A percentile compares a stretch with the other conserved stretches of the same genome.
Conservation (phyloP, 1,140 invertebrate genomes). For the Limonius californicus region DNA sequence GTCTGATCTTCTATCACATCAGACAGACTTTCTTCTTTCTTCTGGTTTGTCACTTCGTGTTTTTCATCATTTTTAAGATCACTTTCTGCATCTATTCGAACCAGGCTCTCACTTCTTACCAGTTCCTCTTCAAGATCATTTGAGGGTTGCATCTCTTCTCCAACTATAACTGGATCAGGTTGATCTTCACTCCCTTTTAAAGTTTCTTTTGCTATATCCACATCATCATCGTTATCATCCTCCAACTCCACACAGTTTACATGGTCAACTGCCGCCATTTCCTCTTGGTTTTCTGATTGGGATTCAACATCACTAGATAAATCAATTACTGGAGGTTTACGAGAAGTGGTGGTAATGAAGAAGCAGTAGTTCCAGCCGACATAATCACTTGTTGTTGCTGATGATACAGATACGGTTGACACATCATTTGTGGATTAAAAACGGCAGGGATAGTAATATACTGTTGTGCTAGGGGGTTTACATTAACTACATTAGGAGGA, state of each 20-base stretch:
- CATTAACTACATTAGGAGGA: constrained; percentile 35
- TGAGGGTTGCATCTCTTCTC: too few species aligned
- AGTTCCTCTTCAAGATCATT: too few species aligned
- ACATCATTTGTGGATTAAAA: constrained; percentile 54
- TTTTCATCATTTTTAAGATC: not conserved
- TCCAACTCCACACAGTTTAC: too few species aligned
- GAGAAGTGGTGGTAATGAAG: constrained; percentile 21
- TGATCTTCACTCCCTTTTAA: too few species aligned
- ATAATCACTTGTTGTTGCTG: constrained; percentile 55
- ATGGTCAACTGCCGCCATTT: too few species aligned
- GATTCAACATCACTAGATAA: constrained; percentile 31
- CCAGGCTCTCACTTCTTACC: too few species aligned
- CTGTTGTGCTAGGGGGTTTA: constrained; percentile 51
- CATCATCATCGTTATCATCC: not conserved
- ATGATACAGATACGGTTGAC: constrained; percentile 54
- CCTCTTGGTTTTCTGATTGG: too few species aligned
- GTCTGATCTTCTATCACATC: not conserved
- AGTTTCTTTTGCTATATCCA: not conserved
- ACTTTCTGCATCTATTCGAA: not conserved
- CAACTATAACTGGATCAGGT: too few species aligned
- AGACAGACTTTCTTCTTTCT: not conserved
- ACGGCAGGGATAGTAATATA: constrained; percentile 53
- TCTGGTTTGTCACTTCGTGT: not conserved
- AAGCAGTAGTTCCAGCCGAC: constrained; percentile 43
- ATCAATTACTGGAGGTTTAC: constrained; percentile 34